Percentiles rank a stretch among this genome's conserved stretches.
Evolutionary conservation across 2,888 invertebrate species (phyloP).

Genomic region (Magallana nippona): DNA sequence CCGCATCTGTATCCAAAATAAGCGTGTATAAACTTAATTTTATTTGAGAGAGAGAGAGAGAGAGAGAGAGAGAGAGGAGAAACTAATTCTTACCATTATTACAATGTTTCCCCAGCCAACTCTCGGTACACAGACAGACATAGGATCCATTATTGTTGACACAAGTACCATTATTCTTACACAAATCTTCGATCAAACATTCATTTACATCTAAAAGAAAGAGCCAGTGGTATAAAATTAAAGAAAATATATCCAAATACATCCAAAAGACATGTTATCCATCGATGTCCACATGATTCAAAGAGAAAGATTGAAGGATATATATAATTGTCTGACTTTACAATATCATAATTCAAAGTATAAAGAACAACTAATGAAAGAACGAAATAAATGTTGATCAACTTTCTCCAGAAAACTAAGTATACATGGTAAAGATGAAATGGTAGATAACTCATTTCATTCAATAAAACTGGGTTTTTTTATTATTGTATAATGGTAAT

Average conservation of each 20-base stretch:
- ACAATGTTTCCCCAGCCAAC: conserved; percentile 40
- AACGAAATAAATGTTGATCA: too few species aligned
- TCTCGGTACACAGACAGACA: conserved; percentile 30
- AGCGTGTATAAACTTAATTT: background rate
- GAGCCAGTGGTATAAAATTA: too few species aligned
- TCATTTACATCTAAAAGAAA: conserved; percentile 35
- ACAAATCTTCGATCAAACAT: conserved; percentile 27
- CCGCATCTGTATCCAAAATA: conserved; percentile 18
- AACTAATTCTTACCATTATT: background rate
- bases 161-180: conserved; percentile 39
- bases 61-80: background rate
- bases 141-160: conserved; percentile 37
- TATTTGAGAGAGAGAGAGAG: too few species aligned
- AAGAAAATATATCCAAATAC: too few species aligned
- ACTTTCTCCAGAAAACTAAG: too few species aligned
- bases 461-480: too few species aligned
- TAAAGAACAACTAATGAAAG: too few species aligned
- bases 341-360: background rate
- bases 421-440: too few species aligned
- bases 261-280: too few species aligned
- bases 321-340: background rate
- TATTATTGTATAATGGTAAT: background rate
- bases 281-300: too few species aligned
- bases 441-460: too few species aligned
- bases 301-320: too few species aligned